phyloP scores from a whole-genome alignment of 1,140 invertebrate genomes.

The Branchinecta lynchi region DNA sequence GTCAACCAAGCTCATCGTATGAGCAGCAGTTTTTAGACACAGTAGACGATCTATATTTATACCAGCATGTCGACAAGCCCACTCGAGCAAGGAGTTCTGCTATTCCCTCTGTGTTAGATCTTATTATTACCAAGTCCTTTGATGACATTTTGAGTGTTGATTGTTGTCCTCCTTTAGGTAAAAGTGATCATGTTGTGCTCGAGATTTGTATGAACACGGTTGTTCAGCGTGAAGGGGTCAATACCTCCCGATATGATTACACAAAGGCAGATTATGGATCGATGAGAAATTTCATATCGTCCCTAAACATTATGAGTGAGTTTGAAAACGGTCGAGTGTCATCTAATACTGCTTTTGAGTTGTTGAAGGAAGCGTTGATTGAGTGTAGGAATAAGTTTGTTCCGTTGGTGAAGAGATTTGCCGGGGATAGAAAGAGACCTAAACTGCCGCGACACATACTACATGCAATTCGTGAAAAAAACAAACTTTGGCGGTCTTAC shows the following conservation, averaged over 20 bases:
- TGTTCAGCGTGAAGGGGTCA: not conserved
- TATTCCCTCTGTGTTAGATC: not conserved
- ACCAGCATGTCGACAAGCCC: conserved; percentile 3
- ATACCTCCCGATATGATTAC: not conserved
- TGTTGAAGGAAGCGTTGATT: not conserved
- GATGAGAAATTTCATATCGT: not conserved
- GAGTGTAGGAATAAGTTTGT: conserved; percentile 6
- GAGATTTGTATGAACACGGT: not conserved
- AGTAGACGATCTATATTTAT: conserved; percentile 5
- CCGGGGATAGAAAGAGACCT: not conserved
- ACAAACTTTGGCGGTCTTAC: conserved; percentile 1
- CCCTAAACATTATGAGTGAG: too few species aligned
- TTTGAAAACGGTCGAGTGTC: too few species aligned
- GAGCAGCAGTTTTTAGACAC: conserved; percentile 1
- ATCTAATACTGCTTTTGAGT: not conserved
- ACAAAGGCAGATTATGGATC: not conserved
- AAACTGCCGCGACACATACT: not conserved
- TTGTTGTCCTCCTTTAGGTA: too few species aligned
- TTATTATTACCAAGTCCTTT: not conserved
- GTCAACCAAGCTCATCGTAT: not conserved
- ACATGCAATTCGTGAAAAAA: not conserved
- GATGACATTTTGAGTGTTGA: conserved; percentile 6
- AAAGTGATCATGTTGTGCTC: conserved; percentile 9
- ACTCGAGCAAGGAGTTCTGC: not conserved
- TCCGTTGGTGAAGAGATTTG: not conserved